These are phyloP conservation scores for Epinotia nisella DNA, from an alignment of 2,888 invertebrate genomes.

Conservation along the genomic window DNA sequence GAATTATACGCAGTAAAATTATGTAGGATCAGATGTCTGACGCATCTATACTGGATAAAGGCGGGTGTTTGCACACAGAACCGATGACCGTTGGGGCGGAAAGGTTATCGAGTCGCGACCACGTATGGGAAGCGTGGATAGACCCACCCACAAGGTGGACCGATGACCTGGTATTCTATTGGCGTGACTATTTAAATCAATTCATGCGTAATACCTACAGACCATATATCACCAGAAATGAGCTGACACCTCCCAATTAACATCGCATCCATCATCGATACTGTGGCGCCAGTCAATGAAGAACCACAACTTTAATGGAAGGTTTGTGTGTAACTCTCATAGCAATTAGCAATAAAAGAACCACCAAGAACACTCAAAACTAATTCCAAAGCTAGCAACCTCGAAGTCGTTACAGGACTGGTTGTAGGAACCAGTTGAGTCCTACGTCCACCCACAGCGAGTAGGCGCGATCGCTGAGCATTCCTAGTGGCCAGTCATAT, in stretches of 20 bases:
- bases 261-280: background rate
- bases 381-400: constrained; percentile 5
- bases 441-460: constrained; percentile 42
- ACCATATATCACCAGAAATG: no score
- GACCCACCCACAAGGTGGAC: no score
- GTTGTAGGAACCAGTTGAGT: constrained; percentile 45
- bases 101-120: no score
- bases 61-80: constrained; percentile 50
- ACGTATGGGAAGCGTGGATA: no score
- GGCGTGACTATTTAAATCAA: background rate
- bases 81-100: no score
- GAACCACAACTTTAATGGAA: background rate
- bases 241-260: background rate
- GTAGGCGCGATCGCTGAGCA: constrained; percentile 56
- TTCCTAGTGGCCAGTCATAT: constrained; percentile 45
- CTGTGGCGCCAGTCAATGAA: background rate
- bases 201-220: background rate
- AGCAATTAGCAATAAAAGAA: constrained; percentile 24
- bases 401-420: constrained; percentile 42
- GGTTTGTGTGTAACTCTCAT: constrained; percentile 2
- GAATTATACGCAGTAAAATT: constrained; percentile 4
- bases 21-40: constrained; percentile 15
- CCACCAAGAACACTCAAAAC: constrained; percentile 17
- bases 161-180: background rate
- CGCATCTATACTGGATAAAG: background rate